phyloP scores from a whole-genome alignment of 2,888 invertebrate species.

The Thymelicus lineola region DNA sequence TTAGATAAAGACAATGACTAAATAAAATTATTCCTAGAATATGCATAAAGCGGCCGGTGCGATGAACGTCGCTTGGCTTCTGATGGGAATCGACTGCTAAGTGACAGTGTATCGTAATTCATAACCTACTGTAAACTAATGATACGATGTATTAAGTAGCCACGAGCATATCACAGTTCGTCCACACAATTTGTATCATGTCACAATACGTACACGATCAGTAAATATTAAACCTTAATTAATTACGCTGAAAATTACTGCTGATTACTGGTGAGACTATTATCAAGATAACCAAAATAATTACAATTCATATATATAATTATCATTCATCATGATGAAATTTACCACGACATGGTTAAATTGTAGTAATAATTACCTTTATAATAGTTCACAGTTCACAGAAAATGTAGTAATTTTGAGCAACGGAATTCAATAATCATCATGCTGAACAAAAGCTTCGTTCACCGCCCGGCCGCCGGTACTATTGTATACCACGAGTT shows the following conservation, averaged over 20 bases:
- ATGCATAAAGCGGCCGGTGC: conserved; percentile 58
- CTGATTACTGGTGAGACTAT: no score
- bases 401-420: no score
- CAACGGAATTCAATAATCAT: no score
- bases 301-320: not conserved
- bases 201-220: conserved; percentile 4
- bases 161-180: conserved; percentile 33
- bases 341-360: no score
- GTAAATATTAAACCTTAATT: not conserved
- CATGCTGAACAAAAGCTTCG: conserved; percentile 10
- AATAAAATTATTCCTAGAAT: conserved; percentile 80
- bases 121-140: conserved; percentile 3
- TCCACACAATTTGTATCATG: conserved; percentile 13
- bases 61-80: conserved; percentile 40
- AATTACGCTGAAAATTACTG: no score
- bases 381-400: no score
- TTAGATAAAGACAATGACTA: conserved; percentile 79
- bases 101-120: not conserved
- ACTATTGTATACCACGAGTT: conserved; percentile 47
- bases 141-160: conserved; percentile 19
- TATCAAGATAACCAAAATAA: not conserved
- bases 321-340: no score
- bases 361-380: no score
- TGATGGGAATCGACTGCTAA: no score
- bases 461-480: conserved; percentile 39